phyloP scores from a whole-genome alignment of 2,888 invertebrate species.

The Tortricodes alternella region DNA sequence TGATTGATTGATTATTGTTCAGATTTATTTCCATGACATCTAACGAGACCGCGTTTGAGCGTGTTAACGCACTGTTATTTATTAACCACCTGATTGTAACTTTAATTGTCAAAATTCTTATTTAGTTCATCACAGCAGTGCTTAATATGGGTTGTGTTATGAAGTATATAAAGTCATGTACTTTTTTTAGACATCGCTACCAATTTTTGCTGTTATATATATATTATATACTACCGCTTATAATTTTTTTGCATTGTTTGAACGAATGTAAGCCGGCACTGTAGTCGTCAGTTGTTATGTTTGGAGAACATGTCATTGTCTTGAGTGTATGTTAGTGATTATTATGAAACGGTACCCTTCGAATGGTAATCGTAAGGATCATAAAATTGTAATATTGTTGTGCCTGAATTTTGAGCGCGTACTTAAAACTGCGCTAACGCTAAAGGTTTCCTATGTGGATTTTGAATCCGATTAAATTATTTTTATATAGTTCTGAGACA shows the following conservation, averaged over 20 bases:
- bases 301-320: conserved; percentile 4
- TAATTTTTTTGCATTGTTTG: neutral
- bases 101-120: no score
- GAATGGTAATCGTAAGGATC: conserved; percentile 6
- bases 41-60: no score
- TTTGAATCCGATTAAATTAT: conserved; percentile 23
- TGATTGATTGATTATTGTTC: no score
- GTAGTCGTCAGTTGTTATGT: conserved; percentile 17
- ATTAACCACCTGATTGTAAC: no score
- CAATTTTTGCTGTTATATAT: no score
- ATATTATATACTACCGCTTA: no score
- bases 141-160: no score
- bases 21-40: no score
- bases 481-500: conserved; percentile 8
- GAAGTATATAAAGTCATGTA: neutral
- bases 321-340: conserved; percentile 6
- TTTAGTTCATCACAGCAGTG: no score
- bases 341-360: conserved; percentile 20
- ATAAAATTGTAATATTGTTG: conserved; percentile 37
- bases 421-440: conserved; percentile 40
- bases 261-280: neutral
- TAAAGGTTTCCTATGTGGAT: conserved; percentile 21
- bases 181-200: no score
- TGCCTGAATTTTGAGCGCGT: conserved; percentile 48
- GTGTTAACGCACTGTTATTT: no score